These are phyloP conservation scores for Heliconius cydno DNA, from an alignment of 2,888 invertebrate species.

Conservation along the genomic window DNA sequence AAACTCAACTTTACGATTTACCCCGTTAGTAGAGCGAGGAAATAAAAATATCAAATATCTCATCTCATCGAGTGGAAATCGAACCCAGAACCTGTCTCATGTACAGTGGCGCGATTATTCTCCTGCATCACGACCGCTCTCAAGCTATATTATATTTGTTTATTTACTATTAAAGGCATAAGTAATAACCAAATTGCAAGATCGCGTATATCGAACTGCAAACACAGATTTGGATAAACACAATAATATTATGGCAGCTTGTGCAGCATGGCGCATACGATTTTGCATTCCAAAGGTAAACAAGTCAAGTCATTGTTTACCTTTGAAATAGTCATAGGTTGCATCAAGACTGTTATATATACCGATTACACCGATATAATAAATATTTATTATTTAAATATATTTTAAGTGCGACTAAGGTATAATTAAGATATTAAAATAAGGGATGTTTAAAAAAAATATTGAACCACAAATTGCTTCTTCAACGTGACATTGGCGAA, in stretches of 20 bases:
- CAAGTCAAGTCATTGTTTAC: not conserved
- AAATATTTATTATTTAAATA: not conserved
- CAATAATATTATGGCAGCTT: conserved; percentile 1
- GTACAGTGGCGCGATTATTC: too few species aligned
- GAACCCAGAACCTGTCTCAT: too few species aligned
- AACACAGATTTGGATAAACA: conserved; percentile 14
- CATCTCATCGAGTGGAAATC: too few species aligned
- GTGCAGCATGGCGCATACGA: not conserved
- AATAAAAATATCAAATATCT: too few species aligned
- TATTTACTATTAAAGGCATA: not conserved
- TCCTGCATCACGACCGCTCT: too few species aligned
- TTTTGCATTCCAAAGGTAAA: conserved; percentile 4
- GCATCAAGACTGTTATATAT: not conserved
- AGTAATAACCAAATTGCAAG: not conserved
- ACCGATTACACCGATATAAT: not conserved
- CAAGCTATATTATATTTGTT: not conserved
- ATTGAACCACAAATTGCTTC: too few species aligned
- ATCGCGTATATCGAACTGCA: not conserved
- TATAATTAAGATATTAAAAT: not conserved
- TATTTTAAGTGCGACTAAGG: not conserved
- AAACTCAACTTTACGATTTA: too few species aligned
- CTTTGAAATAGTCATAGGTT: not conserved
- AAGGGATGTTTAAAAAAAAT: too few species aligned
- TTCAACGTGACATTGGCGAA: too few species aligned
- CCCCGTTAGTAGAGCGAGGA: too few species aligned